phyloP scores from a whole-genome alignment of 2,113 vertebrate species.

The Anhinga rufa region DNA sequence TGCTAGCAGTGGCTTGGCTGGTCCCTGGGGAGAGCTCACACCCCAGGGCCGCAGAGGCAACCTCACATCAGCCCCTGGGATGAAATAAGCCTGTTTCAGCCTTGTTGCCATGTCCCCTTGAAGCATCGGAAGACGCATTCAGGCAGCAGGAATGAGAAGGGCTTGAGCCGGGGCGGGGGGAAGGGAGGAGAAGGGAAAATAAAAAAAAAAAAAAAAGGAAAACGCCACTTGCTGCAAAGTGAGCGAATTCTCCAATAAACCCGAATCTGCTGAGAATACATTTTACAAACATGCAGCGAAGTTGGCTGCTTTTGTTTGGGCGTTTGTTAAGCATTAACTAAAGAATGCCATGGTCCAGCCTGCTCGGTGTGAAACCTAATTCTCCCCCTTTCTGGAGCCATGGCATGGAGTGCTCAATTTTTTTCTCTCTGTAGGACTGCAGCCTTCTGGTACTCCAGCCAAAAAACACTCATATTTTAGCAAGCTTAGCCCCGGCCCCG shows the following conservation, averaged over 20 bases:
- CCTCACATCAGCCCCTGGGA: background rate
- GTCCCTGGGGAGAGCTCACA: background rate
- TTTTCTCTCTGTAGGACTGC: constrained; percentile 83
- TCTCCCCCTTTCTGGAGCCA: constrained; percentile 85
- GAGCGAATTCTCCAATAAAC: constrained; percentile 70
- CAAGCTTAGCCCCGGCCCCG: constrained; percentile 77
- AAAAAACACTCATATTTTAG: constrained; percentile 85
- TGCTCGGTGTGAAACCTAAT: constrained; percentile 84
- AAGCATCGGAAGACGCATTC: constrained; percentile 55
- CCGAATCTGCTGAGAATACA: constrained; percentile 82
- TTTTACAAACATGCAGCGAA: constrained; percentile 79
- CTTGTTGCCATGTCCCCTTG: constrained; percentile 57
- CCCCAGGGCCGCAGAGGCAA: rapidly evolving
- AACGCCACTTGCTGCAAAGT: constrained; percentile 51
- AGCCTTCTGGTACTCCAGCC: constrained; percentile 77
- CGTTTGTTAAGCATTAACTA: constrained; percentile 86
- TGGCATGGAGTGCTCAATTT: constrained; percentile 85
- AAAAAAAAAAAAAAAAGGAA: constrained; percentile 43
- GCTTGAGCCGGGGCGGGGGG: constrained; percentile 8
- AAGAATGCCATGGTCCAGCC: constrained; percentile 84
- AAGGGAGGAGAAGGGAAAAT: constrained; percentile 48
- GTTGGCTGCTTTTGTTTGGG: constrained; percentile 80
- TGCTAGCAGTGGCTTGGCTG: background rate
- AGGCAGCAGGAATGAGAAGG: constrained; percentile 65
- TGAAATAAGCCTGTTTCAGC: constrained; percentile 36